Conservation (phyloP, 1,140 invertebrate genomes). For the Metopolophium dirhodum region DNA sequence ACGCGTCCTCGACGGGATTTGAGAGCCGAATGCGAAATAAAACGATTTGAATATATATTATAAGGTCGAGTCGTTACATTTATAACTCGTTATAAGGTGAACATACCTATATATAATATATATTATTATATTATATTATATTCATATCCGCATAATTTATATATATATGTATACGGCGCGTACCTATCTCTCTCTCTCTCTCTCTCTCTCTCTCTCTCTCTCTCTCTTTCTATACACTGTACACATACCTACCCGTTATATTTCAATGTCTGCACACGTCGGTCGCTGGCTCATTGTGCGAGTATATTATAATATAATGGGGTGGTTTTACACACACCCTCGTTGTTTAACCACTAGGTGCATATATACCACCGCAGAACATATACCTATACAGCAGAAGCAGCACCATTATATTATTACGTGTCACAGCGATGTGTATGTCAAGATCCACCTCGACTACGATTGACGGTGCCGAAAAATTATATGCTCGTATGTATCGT, state of each 20-base stretch:
- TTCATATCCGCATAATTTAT: not conserved
- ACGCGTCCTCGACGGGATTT: not conserved
- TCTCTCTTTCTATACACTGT: too few relatives aligned
- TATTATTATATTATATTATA: not conserved
- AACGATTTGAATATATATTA: not conserved
- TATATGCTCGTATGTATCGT: too few relatives aligned
- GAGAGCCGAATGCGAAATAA: not conserved
- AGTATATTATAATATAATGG: not conserved
- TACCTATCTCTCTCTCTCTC: too few relatives aligned
- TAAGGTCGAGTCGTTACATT: not conserved
- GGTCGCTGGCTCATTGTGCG: not conserved
- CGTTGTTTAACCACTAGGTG: not conserved
- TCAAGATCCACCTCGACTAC: not conserved
- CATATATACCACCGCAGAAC: not conserved
- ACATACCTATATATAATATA: not conserved
- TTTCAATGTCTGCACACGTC: conserved; percentile 6
- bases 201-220: too few relatives aligned
- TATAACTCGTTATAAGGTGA: not conserved
- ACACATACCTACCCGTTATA: not conserved
- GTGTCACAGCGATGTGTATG: not conserved
- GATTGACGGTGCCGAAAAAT: not conserved
- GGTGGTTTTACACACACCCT: not conserved
- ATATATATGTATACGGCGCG: not conserved
- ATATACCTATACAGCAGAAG: not conserved
- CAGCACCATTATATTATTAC: not conserved